These are phyloP conservation scores for Oncorhynchus kisutch DNA, from an alignment of 2,113 vertebrate species.

Conservation along the genomic window DNA sequence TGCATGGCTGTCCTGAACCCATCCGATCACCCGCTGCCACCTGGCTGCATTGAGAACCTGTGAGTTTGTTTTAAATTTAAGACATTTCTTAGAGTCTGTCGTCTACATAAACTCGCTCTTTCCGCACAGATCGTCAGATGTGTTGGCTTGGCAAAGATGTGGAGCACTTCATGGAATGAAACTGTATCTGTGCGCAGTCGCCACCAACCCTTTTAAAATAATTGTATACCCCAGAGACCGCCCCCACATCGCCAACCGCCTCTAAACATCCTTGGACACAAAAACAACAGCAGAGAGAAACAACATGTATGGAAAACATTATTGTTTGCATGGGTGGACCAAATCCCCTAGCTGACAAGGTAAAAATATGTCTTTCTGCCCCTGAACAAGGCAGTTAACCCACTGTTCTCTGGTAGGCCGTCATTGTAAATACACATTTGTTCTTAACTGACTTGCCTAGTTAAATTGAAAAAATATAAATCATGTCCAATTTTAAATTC, in stretches of 20 bases:
- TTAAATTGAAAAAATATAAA: no score
- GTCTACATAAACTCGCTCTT: background rate
- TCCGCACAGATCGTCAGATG: background rate
- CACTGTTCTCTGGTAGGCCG: no score
- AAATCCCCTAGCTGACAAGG: no score
- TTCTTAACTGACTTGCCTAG: no score
- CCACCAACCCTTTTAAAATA: constrained; percentile 40
- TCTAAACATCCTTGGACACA: background rate
- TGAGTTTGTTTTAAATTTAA: no score
- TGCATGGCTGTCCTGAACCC: constrained; percentile 31
- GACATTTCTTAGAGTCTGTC: no score
- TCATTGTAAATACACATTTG: no score
- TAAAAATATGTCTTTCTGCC: no score
- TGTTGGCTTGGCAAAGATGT: no score
- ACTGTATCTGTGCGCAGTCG: background rate
- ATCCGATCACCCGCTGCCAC: background rate
- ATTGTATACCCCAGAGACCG: constrained; percentile 6
- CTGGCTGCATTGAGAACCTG: no score
- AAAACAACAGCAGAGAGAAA: background rate
- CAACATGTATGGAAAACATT: background rate
- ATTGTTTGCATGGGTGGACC: background rate
- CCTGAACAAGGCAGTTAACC: no score
- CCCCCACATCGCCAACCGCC: background rate
- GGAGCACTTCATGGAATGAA: background rate
- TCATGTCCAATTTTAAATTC: no score